Evolutionary conservation across 2,888 invertebrate genomes (phyloP), one percentile per base, ranked within the genome.

Genomic region (Panzeria rudis): DNA sequence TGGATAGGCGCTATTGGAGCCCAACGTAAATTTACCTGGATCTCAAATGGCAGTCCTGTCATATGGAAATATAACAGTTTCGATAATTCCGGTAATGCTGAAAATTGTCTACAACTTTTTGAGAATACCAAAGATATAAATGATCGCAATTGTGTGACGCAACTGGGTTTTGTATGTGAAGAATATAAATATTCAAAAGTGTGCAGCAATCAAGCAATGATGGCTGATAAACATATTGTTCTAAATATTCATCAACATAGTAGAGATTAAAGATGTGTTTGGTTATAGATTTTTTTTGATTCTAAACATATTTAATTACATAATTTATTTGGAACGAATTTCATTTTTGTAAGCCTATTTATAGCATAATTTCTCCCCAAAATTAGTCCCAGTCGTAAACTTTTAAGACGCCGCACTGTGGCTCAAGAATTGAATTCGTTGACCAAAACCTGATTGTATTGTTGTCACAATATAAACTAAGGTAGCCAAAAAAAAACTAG

Each of bases 151-250:
- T 83, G 83, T 68, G 25, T 29, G 1, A 44, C 52, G 1, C 61
- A 54, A 17, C n/a, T 78, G 66, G 83, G 83, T 17, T 83, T 76
- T 47, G 83, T 78, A 4, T 83, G 83, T 73, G 73, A 78, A 11
- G 47, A 62, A 23, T 68, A 50, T 20, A 61, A 44, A 47, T 47
- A 75, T 64, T 13, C 3, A 41, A 11, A 0, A 17, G 38, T 17
- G 13, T 62, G 38, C 9, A 23, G 38, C 9, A 23, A 61, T 23
- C 73, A 52, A 75, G 17, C 9, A 23, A 38, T 38, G 52, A 11
- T 64, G 25, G 8, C 52, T 17, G 62, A 64, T 29, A 75, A 75
- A 29, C 38, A 75, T 29, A 29, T 75, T 38, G 38, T 75, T 0
- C 11, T 75, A 25, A 75, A 75, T 75, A 75, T 75, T 29, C 64